Evolutionary conservation across 2,113 vertebrate species (phyloP), one percentile per base, ranked within the genome.

Genomic region (Gavialis gangeticus): DNA sequence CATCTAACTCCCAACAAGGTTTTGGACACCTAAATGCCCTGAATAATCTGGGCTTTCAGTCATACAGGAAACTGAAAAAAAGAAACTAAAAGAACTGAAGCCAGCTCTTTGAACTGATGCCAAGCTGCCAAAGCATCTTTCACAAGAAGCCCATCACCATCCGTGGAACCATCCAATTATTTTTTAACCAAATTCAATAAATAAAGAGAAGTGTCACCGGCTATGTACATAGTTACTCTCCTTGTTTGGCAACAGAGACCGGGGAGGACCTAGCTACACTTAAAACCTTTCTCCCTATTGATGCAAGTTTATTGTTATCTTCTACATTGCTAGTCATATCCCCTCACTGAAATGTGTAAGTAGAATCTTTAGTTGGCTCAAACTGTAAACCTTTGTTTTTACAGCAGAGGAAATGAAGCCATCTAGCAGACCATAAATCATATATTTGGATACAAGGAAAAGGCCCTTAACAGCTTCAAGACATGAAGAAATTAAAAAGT

Each of bases 181-280:
- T 46, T 46, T 46, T 46, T 46, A 46, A 46, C 46, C 46, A 46
- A 46, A 46, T 46, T 46, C 46, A 46, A 46, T 46, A 46, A 46
- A 46, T 46, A 46, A 46, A 46, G 46, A 46, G 46, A 46, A 46
- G 46, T 9, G 46, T 46, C 46, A 46, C 46, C 46, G 9, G 7
- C 46, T 46, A 46, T 46, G 46, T 46, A 46, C 46, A 9, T 46
- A 46, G 46, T 46, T 46, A 46, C 46, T 46, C 46, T 46, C 8
- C 46, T 46, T 46, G 46, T 46, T 46, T 46, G 82, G 89, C 91
- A 66, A 56, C 75, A 1, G 79, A 58, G 11, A 22, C 12, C 12
- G 5, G 77, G 93, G 92, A 79, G 94, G 92, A 94, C 81, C 95
- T 82, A 28, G 93, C 93, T 94, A 96, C 94, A 93, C 37, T 91